Base-by-base conservation (phyloP, 2,888 invertebrate species). In the Apamea sordens region DNA sequence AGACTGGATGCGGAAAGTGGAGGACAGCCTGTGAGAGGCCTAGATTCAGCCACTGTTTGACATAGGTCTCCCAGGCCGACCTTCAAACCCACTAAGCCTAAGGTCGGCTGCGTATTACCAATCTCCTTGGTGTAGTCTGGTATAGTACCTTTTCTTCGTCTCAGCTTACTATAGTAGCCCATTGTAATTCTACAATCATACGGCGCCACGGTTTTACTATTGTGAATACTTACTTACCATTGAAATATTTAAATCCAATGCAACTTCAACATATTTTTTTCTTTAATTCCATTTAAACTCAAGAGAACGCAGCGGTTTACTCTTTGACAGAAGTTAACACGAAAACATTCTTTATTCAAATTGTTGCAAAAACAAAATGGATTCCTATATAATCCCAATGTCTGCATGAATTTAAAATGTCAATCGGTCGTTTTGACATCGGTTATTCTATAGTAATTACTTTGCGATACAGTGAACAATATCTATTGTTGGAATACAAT, bases 381-480 rank as follows among this genome's bases (percentile, higher is more conserved):
- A 75, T 53, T 32, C 68, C 61, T 64, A 32, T 73, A 71, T 67
- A 44, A 77, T 74, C 53, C 67, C n/a, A 68, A 47, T 76, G 67
- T 65, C 72, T 69, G 80, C 36, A 41, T 56, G 69, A 76, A 76
- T 73, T 65, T 72, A 68, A 84, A 92, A 92, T 92, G 91, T 92
- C 92, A 92, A 91, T 92, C 91, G 90, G 85, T 87, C 90, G 88
- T 92, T 91, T 92, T 92, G 92, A 91, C 90, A 90, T 85, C 92
- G 93, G 93, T 94, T 92, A 94, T 90, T 79, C 90, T 90, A 94
- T 93, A 92, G 92, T 94, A 95, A 95, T 95, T 95, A 94, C 91
- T 90, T 88, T 91, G 92, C 79, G 68, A 85, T 90, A 91, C 94
- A 93, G 81, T 94, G 95, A 93, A 94, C 94, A 94, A 92, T 93